Base-by-base conservation (phyloP, 2,888 invertebrate species). In the Agrochola circellaris region DNA sequence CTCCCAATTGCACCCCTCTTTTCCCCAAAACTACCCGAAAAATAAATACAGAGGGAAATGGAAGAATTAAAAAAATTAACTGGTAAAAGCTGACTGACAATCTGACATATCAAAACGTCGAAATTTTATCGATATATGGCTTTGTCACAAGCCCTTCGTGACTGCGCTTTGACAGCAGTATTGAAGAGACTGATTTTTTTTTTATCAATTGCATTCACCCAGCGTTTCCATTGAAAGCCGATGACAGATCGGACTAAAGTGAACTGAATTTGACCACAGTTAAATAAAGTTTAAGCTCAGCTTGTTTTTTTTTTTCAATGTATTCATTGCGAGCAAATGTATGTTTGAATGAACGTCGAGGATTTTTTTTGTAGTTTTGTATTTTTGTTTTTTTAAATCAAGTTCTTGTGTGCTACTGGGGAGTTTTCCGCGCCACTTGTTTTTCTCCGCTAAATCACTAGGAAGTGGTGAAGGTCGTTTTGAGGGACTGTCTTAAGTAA, bases 141-240 rank as follows among this genome's bases (percentile, higher is more conserved):
- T 45, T 70, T 62, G 15, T 20, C 30, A 9, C 26, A 11, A 58
- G 51, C 34, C 58, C 30, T 66, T 48, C 45, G 30, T 42, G 56
- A 67, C 30, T 30, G 38, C 38, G 54, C 68, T 69, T 65, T 66
- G 69, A 66, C 60, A 65, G n/a, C 38, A 26, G 69, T 56, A 65
- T 54, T 68, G 20, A 11, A 45, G 8, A 56, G 34, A 5, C 26
- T 26, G 51, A 54, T 38, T 67, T 60, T 67, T 60, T 9, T 42
- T 48, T 42, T 42, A 17, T 56, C 56, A 42, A 38, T 45, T 13
- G 23, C 68, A 45, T n/a, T 58, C 83, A 54, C 6, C 15, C 15
- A 51, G 15, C 11, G 13, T 30, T 51, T 17, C 8, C 11, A 58
- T 68, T 60, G 26, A 68, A 64, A 51, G 4, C 30, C n/a, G 30